phyloP scores from a whole-genome alignment of 1,140 invertebrate species.

The Drosophila repletoides region DNA sequence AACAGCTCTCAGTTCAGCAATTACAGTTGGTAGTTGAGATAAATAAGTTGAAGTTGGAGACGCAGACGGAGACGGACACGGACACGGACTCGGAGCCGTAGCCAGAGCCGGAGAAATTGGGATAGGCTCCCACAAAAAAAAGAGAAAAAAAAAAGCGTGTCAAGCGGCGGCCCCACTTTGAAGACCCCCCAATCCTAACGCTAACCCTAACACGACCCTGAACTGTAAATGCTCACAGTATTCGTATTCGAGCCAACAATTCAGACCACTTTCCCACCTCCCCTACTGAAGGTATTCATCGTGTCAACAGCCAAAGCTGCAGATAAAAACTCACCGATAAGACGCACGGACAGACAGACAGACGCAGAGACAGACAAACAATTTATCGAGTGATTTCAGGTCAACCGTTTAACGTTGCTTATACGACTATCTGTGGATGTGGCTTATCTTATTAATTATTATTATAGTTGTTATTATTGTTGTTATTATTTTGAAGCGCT shows the following conservation, averaged over 20 bases:
- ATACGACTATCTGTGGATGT: constrained; percentile 22
- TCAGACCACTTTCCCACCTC: no score
- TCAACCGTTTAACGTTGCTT: constrained; percentile 7
- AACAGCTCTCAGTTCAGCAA: not conserved
- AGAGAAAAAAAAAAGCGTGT: constrained; percentile 5
- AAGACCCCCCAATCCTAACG: constrained; percentile 13
- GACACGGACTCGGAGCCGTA: no score
- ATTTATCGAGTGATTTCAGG: constrained; percentile 19
- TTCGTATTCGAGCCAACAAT: constrained; percentile 33
- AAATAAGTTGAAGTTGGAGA: no score
- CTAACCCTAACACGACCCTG: constrained; percentile 16
- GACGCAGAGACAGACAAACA: constrained; percentile 13
- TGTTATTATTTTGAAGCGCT: no score
- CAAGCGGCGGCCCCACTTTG: constrained; percentile 15
- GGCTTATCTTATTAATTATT: constrained; percentile 26
- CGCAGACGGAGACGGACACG: no score
- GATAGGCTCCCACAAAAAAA: no score
- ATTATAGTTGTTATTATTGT: constrained; percentile 27
- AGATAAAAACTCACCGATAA: constrained; percentile 54
- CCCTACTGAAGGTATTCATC: constrained; percentile 1
- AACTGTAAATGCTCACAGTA: constrained; percentile 32
- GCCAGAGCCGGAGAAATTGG: no score
- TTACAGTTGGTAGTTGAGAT: constrained; percentile 30
- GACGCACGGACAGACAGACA: not conserved
- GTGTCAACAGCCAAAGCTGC: constrained; percentile 36